Conservation (phyloP, 35 echinoderm and acorn worm species). For the Lytechinus pictus region DNA sequence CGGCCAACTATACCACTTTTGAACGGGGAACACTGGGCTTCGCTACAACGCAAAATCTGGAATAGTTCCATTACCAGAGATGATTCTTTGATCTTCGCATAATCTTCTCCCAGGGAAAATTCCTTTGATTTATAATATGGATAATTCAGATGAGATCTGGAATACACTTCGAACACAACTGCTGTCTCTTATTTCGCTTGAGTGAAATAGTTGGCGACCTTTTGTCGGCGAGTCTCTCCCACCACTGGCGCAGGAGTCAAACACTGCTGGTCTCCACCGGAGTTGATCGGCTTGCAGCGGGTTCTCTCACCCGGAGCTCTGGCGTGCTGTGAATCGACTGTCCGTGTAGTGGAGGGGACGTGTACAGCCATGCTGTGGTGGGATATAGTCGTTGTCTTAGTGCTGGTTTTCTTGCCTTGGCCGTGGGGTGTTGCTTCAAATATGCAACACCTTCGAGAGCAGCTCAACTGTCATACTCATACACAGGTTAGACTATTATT, state of each 20-base stretch:
- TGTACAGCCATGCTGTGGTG: constrained; percentile 46
- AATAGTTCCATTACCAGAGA: neutral
- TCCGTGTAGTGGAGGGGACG: constrained; percentile 27
- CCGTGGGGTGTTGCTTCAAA: constrained; percentile 21
- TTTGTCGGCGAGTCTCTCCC: neutral
- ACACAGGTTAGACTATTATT: constrained; percentile 18
- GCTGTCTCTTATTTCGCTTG: neutral
- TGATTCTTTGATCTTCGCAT: neutral
- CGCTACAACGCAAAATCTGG: neutral
- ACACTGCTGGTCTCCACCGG: neutral
- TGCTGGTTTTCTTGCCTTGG: constrained; percentile 46
- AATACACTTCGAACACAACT: neutral
- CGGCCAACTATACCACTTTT: neutral
- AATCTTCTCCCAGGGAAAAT: neutral
- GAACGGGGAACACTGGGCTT: neutral
- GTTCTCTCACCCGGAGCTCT: neutral
- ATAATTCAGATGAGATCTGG: neutral
- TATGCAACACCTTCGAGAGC: constrained; percentile 25
- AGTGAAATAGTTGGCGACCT: neutral
- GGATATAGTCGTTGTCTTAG: constrained; percentile 26
- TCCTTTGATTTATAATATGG: neutral
- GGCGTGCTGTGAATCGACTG: constrained; percentile 48
- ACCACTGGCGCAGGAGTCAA: neutral
- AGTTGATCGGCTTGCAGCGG: neutral
- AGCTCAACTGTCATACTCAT: constrained; percentile 39